Conservation (phyloP, 2,888 invertebrate genomes). For the Ommatoiulus sabulosus region DNA sequence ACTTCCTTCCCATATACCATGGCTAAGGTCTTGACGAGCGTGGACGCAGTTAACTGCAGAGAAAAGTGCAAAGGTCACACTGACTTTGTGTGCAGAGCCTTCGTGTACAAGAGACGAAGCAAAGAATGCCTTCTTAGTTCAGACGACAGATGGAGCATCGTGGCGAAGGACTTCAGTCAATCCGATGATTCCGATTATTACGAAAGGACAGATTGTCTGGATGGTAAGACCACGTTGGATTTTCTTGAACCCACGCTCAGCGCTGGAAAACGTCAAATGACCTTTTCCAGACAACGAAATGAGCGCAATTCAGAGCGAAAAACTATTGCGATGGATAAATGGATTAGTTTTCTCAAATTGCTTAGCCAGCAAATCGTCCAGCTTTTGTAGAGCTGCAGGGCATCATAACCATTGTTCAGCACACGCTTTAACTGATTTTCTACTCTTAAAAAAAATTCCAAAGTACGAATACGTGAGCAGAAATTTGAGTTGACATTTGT, state of each 20-base stretch:
- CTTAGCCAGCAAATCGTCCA: background rate
- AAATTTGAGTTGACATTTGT: background rate
- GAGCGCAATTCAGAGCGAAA: background rate
- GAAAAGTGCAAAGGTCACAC: constrained; percentile 45
- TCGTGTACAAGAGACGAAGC: constrained; percentile 45
- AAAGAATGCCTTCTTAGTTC: constrained; percentile 56
- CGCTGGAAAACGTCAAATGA: no score
- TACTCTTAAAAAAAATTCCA: background rate
- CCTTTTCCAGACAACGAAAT: background rate
- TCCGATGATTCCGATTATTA: constrained; percentile 53
- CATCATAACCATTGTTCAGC: background rate
- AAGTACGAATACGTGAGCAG: background rate
- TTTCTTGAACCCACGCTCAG: background rate
- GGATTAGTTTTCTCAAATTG: background rate
- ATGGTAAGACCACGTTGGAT: constrained; percentile 53
- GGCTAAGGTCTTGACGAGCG: background rate
- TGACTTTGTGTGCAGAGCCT: constrained; percentile 57
- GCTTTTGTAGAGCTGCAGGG: background rate
- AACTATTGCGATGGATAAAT: background rate
- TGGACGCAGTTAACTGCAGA: constrained; percentile 32
- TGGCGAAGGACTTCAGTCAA: constrained; percentile 13
- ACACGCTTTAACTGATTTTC: background rate
- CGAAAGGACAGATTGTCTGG: constrained; percentile 56
- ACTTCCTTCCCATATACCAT: constrained; percentile 31
- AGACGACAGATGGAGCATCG: constrained; percentile 56